Conservation (phyloP, 1,140 invertebrate species). For the Sarcophaga bullata region DNA sequence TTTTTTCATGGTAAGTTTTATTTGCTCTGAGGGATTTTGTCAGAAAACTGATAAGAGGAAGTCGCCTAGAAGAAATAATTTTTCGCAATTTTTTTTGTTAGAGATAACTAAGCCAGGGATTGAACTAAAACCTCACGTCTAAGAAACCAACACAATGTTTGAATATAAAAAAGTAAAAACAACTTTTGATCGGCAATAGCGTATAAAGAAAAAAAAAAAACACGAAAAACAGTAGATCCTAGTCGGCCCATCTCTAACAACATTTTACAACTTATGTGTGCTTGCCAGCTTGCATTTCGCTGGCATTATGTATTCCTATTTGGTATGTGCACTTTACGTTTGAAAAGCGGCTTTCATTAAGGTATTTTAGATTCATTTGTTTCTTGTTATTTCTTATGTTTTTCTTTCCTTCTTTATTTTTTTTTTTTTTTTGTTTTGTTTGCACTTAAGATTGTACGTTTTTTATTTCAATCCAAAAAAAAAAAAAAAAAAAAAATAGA, state of each 20-base stretch:
- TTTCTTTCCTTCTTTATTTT: no score
- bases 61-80: no score
- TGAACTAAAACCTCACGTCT: no score
- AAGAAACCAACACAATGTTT: no score
- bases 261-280: no score
- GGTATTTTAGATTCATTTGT: constrained; percentile 32
- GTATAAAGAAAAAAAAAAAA: background rate
- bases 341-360: constrained; percentile 40
- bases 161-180: no score
- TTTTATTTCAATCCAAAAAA: constrained; percentile 5
- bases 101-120: no score
- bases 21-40: no score
- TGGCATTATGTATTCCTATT: constrained; percentile 24
- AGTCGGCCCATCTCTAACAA: background rate
- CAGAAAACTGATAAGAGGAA: no score
- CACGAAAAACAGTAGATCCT: background rate
- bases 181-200: background rate
- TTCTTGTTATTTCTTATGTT: background rate
- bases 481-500: background rate
- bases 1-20: no score
- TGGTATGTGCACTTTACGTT: constrained; percentile 34
- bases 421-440: background rate
- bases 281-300: background rate
- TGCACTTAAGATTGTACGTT: background rate
- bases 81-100: no score